A percentile compares a stretch with the other conserved stretches of the same genome.
These are phyloP conservation scores for Cephalopholis sonnerati DNA, from an alignment of 2,113 vertebrate species.

Conservation along the genomic window DNA sequence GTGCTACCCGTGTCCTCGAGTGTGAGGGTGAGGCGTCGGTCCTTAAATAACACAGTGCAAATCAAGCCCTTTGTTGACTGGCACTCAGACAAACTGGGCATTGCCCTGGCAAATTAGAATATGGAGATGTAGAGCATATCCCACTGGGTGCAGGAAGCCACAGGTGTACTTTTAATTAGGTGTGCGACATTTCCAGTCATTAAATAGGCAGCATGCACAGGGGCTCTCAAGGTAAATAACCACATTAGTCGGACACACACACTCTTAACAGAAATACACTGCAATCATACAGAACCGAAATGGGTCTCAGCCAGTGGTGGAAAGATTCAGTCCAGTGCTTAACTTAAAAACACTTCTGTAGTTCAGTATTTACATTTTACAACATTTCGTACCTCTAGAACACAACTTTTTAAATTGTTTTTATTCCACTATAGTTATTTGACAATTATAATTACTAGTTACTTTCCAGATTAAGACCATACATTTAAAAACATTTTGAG, in stretches of 20 bases:
- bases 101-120: conserved; percentile 54
- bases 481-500: neutral
- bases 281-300: conserved; percentile 18
- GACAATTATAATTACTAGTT: neutral
- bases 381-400: neutral
- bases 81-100: conserved; percentile 56
- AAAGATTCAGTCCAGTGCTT: neutral
- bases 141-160: conserved; percentile 58
- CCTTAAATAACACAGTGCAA: conserved; percentile 25
- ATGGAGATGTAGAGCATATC: conserved; percentile 49
- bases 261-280: conserved; percentile 10
- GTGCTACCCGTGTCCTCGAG: conserved; percentile 7
- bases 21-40: conserved; percentile 11
- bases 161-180: conserved; percentile 77
- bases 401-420: neutral
- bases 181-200: conserved; percentile 62
- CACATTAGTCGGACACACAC: conserved; percentile 31
- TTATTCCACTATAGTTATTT: neutral
- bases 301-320: neutral
- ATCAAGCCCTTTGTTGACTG: conserved; percentile 52
- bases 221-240: conserved; percentile 56
- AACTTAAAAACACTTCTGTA: neutral
- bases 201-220: conserved; percentile 39
- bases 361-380: neutral
- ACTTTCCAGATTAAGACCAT: neutral